phyloP scores from a whole-genome alignment of 2,113 vertebrate species.

The Cavia porcellus region DNA sequence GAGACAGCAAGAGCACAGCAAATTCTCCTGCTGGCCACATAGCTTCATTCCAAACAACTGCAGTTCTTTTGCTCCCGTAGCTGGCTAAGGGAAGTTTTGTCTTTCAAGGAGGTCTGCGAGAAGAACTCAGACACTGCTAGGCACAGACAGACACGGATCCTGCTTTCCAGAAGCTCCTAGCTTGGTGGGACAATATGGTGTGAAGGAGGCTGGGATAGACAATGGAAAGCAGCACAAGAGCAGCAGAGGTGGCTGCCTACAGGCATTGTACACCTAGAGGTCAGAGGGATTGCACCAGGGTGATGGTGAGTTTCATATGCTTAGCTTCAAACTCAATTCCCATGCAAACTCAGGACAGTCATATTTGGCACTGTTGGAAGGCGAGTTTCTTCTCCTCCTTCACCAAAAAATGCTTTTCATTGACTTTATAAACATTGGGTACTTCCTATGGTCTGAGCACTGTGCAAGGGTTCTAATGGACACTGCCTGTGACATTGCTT shows the following conservation, averaged over 20 bases:
- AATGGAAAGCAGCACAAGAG: neutral
- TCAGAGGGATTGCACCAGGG: neutral
- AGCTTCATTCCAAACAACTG: neutral
- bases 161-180: neutral
- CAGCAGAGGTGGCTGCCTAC: neutral
- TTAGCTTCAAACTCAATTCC: neutral
- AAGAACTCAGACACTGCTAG: neutral
- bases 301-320: neutral
- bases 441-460: neutral
- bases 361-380: conserved; percentile 32
- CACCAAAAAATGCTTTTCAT: neutral
- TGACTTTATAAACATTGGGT: neutral
- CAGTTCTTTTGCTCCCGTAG: neutral
- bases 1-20: neutral
- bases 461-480: neutral
- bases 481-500: neutral
- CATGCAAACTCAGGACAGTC: neutral
- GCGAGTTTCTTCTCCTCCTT: neutral
- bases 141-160: neutral
- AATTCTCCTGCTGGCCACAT: neutral
- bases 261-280: neutral
- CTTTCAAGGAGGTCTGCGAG: neutral
- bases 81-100: conserved; percentile 7
- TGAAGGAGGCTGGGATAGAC: neutral
- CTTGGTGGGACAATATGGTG: neutral